These are phyloP conservation scores for Psittacus erithacus DNA, from an alignment of 2,113 vertebrate species.

Conservation along the genomic window DNA sequence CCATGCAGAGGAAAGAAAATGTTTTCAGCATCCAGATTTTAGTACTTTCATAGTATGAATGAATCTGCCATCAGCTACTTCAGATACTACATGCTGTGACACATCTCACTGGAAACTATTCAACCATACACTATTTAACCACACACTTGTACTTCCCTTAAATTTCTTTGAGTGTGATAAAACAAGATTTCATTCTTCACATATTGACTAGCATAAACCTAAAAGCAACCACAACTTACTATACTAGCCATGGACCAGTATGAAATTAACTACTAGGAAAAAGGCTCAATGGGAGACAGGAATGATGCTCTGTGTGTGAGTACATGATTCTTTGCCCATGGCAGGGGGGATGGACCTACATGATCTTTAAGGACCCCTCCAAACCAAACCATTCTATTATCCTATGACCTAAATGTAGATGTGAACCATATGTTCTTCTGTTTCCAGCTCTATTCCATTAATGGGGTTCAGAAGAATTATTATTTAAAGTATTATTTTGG, in stretches of 20 bases:
- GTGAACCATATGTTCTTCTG: neutral
- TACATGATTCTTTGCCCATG: neutral
- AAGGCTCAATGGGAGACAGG: neutral
- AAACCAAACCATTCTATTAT: neutral
- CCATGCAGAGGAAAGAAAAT: neutral
- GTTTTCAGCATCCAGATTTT: neutral
- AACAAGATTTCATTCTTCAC: neutral
- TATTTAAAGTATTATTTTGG: neutral
- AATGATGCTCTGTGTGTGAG: neutral
- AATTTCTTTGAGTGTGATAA: neutral
- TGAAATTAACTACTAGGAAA: neutral
- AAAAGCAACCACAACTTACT: neutral
- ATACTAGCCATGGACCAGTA: neutral
- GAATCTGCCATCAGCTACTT: neutral
- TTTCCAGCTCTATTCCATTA: neutral
- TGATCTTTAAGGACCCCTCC: neutral
- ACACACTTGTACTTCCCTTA: neutral
- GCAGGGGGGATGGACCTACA: neutral
- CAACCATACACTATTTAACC: fast-evolving
- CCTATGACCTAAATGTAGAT: neutral
- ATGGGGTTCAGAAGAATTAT: neutral
- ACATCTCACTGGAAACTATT: fast-evolving
- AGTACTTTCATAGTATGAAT: fast-evolving
- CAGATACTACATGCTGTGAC: neutral
- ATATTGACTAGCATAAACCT: neutral